These are phyloP conservation scores for Drosophila novamexicana DNA, from an alignment of 1,140 invertebrate species.

Conservation along the genomic window DNA sequence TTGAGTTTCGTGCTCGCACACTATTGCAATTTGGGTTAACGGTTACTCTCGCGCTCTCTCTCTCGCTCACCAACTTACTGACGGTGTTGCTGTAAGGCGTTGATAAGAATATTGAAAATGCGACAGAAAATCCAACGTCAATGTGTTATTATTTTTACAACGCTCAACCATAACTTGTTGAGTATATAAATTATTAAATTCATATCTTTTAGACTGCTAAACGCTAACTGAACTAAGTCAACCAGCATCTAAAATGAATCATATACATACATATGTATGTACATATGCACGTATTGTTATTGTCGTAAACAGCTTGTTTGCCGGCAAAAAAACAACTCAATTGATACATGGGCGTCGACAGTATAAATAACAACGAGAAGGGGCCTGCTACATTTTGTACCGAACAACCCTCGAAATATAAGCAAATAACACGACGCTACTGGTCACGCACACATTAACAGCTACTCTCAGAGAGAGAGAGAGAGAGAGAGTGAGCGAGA, in stretches of 20 bases:
- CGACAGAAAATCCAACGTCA: conserved; percentile 17
- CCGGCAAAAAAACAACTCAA: conserved; percentile 31
- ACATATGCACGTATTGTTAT: conserved; percentile 16
- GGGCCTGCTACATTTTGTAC: conserved; percentile 2
- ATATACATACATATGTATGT: not conserved
- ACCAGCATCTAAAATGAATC: not conserved
- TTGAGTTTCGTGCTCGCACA: conserved; percentile 26
- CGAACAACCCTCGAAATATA: conserved; percentile 8
- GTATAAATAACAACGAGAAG: not conserved
- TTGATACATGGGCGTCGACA: conserved; percentile 19
- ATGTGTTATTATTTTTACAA: not conserved
- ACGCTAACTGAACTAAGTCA: not conserved
- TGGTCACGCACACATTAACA: conserved; percentile 36
- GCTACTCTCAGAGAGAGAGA: conserved; percentile 3
- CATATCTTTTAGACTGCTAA: not conserved
- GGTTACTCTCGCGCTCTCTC: conserved; percentile 15
- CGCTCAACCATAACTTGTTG: not conserved
- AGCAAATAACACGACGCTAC: conserved; percentile 15
- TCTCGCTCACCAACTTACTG: conserved; percentile 9
- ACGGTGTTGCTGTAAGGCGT: conserved; percentile 26
- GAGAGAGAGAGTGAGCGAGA: conserved; percentile 16
- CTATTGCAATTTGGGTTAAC: conserved; percentile 24
- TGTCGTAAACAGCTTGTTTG: conserved; percentile 36
- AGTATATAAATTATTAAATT: not conserved
- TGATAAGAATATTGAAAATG: conserved; percentile 16